Evolutionary conservation across 2,113 vertebrate species (phyloP).

Genomic region (Phasianus colchicus): DNA sequence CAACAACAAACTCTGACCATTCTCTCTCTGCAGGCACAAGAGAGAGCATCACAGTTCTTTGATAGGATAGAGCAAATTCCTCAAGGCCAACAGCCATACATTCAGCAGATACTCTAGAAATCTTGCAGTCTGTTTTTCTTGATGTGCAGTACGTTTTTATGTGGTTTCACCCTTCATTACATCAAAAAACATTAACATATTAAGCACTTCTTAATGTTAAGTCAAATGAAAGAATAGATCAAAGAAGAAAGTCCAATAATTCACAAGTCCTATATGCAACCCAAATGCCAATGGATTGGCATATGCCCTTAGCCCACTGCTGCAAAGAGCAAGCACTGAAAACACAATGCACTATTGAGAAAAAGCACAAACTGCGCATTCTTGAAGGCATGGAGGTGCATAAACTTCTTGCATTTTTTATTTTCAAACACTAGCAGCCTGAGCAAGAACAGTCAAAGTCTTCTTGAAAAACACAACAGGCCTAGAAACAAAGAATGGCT

Average conservation of each 20-base stretch:
- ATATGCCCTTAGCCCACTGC: not conserved
- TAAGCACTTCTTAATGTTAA: not conserved
- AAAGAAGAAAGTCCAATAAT: not conserved
- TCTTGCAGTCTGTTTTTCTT: not conserved
- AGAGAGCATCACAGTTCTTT: not conserved
- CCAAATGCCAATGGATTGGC: not conserved
- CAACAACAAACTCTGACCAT: not conserved
- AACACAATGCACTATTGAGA: not conserved
- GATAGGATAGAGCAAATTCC: not conserved
- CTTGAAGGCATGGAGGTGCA: too few species aligned
- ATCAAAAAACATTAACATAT: not conserved
- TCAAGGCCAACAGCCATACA: not conserved
- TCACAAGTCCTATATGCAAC: not conserved
- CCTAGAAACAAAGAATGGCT: not conserved
- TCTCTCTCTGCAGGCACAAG: not conserved
- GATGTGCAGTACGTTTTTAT: not conserved
- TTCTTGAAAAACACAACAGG: not conserved
- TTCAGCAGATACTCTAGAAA: not conserved
- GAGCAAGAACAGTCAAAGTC: not conserved
- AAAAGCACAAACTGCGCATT: not conserved
- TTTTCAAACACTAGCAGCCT: not conserved
- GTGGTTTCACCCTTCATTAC: not conserved
- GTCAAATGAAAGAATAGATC: not conserved
- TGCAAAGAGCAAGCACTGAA: not conserved
- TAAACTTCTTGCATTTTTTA: not conserved